These are phyloP conservation scores for Harpalus rubripes DNA, from an alignment of 2,888 invertebrate genomes.

Conservation along the genomic window DNA sequence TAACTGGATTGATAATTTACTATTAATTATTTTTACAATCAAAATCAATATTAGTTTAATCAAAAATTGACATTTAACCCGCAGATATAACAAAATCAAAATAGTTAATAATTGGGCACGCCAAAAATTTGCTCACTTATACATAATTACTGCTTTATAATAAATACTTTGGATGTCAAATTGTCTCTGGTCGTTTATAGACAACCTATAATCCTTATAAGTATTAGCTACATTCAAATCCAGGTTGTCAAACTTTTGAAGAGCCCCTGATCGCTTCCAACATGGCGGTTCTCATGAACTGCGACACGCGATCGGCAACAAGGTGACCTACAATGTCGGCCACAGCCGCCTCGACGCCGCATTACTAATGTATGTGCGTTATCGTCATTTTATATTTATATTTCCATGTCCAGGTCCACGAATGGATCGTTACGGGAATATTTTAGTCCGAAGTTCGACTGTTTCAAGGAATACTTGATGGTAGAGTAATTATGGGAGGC, in stretches of 20 bases:
- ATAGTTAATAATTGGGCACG: too few relatives aligned
- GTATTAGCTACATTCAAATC: background rate
- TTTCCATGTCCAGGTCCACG: slow-evolving; percentile 38
- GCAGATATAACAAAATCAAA: too few relatives aligned
- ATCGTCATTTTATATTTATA: slow-evolving; percentile 54
- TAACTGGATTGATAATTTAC: too few relatives aligned
- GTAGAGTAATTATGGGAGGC: background rate
- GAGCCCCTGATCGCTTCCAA: slow-evolving; percentile 26
- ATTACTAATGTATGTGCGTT: slow-evolving; percentile 65
- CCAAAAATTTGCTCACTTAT: too few relatives aligned
- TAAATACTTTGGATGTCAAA: background rate
- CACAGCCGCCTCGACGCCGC: slow-evolving; percentile 14
- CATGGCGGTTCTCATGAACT: slow-evolving; percentile 66
- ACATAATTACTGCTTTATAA: background rate
- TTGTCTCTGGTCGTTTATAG: background rate
- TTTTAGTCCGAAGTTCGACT: slow-evolving; percentile 3
- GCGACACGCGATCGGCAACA: slow-evolving; percentile 66
- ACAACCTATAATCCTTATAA: background rate
- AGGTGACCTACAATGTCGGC: slow-evolving; percentile 65
- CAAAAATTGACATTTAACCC: too few relatives aligned
- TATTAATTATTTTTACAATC: too few relatives aligned
- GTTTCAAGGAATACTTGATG: background rate
- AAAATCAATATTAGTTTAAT: too few relatives aligned
- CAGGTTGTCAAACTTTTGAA: slow-evolving; percentile 26
- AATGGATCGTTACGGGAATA: slow-evolving; percentile 53